Evolutionary conservation across 2,797 vertebrate genomes (phyloP), one percentile per base, ranked within the genome.

Genomic region (Eleutherodactylus coqui): DNA sequence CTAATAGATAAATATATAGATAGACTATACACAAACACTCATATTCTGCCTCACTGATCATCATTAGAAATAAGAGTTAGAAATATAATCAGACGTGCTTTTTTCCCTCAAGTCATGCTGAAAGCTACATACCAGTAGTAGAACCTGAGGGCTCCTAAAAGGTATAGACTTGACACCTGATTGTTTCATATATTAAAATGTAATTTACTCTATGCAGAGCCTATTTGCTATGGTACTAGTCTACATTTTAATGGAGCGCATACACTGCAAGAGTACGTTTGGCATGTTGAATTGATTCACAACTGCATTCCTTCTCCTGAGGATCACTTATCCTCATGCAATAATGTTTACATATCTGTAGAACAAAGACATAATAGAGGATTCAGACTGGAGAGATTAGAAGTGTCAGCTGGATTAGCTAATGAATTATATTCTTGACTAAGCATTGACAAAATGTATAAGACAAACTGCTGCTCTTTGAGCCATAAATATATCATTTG

Each of bases 361-460:
- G 55, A 84, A 87, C 64, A 87, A 84, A 87, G 75, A 51, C 86
- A 87, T 87, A 64, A 84, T 75, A 72, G 76, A 87, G 75, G 75
- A 73, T 79, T 79, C 64, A 64, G 75, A 84, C 82, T 62, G 53
- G 86, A 43, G 10, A 87, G 86, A 87, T 87, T 84, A 84, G 75
- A 82, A 79, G 60, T 84, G 86, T 87, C 86, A 87, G 34, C 29
- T 79, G 86, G 86, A 87, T 87, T 87, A 84, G 86, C 82, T 87
- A 87, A 87, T 87, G 76, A 84, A 87, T 87, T 87, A 84, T 84
- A 84, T 84, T 87, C 86, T 69, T 84, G 53, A 76, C 82, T 87
- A 84, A 80, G 76, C 82, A 81, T 84, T 87, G 76, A 84, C 86
- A 87, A 83, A 79, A 87, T 87, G 76, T 78, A 80, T 55, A 87